Conservation (phyloP, 2,113 vertebrate species). For the Zapus hudsonius region DNA sequence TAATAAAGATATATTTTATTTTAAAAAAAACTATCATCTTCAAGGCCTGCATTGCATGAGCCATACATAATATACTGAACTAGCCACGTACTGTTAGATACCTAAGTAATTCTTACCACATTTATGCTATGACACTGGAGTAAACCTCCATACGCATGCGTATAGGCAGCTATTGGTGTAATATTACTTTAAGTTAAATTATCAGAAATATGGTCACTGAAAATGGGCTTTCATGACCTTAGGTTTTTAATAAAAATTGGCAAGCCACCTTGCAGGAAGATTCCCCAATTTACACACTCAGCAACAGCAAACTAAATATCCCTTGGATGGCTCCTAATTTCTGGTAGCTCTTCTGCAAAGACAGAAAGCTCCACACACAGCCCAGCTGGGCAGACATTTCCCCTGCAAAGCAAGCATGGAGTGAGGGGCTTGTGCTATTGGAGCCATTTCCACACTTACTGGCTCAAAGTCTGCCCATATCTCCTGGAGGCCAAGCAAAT, state of each 20-base stretch:
- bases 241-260: neutral
- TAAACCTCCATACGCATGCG: neutral
- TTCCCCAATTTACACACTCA: neutral
- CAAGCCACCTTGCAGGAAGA: neutral
- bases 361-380: neutral
- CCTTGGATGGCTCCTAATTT: neutral
- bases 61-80: neutral
- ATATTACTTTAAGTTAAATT: neutral
- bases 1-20: too few relatives aligned
- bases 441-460: neutral
- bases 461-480: neutral
- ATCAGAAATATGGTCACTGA: neutral
- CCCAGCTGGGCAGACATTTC: neutral
- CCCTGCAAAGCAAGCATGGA: neutral
- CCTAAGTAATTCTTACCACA: neutral
- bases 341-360: neutral
- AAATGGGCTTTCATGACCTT: neutral
- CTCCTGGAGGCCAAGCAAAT: neutral
- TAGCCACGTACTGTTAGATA: neutral
- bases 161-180: neutral
- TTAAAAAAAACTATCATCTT: neutral
- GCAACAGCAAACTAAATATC: neutral
- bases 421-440: too few relatives aligned
- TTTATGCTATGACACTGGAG: too few relatives aligned
- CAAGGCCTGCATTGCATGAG: neutral